A percentile compares a stretch with the other conserved stretches of the same genome.
Conservation (phyloP, 2,113 vertebrate genomes). For the Puffinus mauretanicus region DNA sequence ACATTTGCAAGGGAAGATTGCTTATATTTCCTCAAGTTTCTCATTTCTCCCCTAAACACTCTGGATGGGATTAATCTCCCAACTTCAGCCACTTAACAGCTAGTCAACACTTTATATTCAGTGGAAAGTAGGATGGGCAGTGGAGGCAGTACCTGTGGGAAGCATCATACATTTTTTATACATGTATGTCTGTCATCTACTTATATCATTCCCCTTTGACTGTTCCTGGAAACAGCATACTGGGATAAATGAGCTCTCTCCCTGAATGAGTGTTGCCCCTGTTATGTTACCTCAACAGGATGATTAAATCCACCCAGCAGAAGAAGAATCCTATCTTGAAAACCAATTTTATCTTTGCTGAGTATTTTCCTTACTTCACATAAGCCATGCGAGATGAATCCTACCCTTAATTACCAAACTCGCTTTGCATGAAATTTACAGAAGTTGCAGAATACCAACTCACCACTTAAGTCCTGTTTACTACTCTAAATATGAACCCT, state of each 20-base stretch:
- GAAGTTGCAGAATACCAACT: not conserved
- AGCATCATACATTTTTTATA: not conserved
- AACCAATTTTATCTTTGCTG: not conserved
- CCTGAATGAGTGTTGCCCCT: not conserved
- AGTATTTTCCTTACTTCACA: not conserved
- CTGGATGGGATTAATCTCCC: not conserved
- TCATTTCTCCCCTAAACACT: not conserved
- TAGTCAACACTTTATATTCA: conserved; percentile 5
- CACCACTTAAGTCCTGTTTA: not conserved
- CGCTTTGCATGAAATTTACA: not conserved
- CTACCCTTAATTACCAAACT: not conserved
- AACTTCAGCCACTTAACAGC: conserved; percentile 11
- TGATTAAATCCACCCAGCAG: not conserved
- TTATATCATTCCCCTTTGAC: not conserved
- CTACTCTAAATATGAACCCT: not conserved
- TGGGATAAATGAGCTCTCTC: not conserved
- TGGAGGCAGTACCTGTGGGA: conserved; percentile 5
- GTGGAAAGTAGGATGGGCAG: conserved; percentile 8
- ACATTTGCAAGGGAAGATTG: not conserved
- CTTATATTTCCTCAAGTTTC: not conserved
- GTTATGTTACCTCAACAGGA: not conserved
- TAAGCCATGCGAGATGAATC: not conserved
- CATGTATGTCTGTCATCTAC: not conserved
- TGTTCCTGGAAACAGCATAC: not conserved
- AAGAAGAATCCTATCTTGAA: not conserved